Evolutionary conservation across 2,797 vertebrate genomes (phyloP).

Genomic region (Myotis myotis): DNA sequence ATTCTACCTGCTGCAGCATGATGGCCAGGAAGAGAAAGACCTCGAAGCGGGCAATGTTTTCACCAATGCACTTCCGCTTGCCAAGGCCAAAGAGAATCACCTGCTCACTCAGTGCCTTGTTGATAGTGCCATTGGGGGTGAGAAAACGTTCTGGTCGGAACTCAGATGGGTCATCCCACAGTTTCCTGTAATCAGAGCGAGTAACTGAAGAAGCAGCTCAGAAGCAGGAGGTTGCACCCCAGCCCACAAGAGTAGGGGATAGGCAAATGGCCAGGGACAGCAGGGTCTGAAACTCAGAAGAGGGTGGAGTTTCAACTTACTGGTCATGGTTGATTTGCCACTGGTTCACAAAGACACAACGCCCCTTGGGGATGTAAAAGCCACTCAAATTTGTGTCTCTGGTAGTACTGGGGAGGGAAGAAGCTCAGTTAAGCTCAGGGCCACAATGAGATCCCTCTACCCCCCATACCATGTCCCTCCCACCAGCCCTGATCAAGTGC

Average conservation of each 20-base stretch:
- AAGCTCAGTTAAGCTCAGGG: constrained; percentile 38
- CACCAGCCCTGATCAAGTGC: not conserved
- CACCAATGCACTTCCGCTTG: constrained; percentile 92
- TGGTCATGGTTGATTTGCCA: constrained; percentile 96
- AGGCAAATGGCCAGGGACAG: not conserved
- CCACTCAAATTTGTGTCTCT: constrained; percentile 90
- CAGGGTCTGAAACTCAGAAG: not conserved
- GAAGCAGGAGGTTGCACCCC: not conserved
- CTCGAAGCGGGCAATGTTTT: constrained; percentile 91
- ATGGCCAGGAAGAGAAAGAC: constrained; percentile 93
- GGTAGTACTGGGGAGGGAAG: constrained; percentile 85
- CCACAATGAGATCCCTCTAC: not conserved
- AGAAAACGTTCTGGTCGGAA: constrained; percentile 94
- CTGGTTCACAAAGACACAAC: constrained; percentile 95
- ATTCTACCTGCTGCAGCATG: constrained; percentile 90
- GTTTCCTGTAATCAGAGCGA: constrained; percentile 79
- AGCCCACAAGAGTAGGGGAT: not conserved
- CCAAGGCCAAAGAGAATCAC: constrained; percentile 91
- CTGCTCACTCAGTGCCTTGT: constrained; percentile 87
- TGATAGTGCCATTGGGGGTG: constrained; percentile 80
- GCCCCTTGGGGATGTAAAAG: constrained; percentile 93
- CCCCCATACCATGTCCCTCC: not conserved
- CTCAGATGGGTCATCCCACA: constrained; percentile 91
- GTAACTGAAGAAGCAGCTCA: not conserved
- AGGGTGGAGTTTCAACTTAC: constrained; percentile 87